These are phyloP conservation scores for Periophthalmodon schlosseri DNA, from an alignment of 2,113 vertebrate species.

Conservation along the genomic window DNA sequence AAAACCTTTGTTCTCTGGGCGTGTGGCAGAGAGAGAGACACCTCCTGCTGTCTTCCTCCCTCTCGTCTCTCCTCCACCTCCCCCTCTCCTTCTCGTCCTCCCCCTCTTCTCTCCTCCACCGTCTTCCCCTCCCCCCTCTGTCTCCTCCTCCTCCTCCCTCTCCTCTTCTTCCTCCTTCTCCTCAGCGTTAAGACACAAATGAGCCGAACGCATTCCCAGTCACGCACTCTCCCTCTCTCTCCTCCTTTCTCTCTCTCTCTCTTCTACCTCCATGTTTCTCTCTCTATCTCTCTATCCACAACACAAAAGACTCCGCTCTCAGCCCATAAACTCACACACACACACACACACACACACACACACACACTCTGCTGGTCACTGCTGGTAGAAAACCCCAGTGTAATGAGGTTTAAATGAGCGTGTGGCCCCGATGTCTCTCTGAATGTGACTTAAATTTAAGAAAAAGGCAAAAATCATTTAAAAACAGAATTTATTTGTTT, in stretches of 20 bases:
- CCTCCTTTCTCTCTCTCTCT: conserved; percentile 25
- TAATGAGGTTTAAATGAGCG: not conserved
- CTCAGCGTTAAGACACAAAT: conserved; percentile 58
- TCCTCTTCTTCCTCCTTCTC: conserved; percentile 26
- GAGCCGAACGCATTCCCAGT: conserved; percentile 67
- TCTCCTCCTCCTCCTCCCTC: conserved; percentile 4
- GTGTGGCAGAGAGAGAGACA: conserved; percentile 21
- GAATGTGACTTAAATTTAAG: not conserved
- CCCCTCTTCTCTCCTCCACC: conserved; percentile 1
- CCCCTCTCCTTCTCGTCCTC: conserved; percentile 45
- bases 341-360: no score
- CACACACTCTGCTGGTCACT: not conserved
- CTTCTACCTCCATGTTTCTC: not conserved
- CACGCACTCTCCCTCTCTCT: conserved; percentile 54
- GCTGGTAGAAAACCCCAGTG: not conserved
- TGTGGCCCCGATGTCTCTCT: not conserved
- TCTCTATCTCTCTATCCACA: not conserved
- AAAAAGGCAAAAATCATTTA: no score
- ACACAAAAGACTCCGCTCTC: conserved; percentile 28
- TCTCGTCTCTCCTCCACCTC: not conserved
- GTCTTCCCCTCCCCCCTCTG: conserved; percentile 1
- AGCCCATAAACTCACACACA: not conserved
- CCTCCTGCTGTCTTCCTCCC: conserved; percentile 56
- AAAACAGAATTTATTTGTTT: no score
- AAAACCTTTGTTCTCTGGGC: conserved; percentile 9